Conservation (phyloP, 2,888 invertebrate genomes). For the Macrosiphum euphorbiae region DNA sequence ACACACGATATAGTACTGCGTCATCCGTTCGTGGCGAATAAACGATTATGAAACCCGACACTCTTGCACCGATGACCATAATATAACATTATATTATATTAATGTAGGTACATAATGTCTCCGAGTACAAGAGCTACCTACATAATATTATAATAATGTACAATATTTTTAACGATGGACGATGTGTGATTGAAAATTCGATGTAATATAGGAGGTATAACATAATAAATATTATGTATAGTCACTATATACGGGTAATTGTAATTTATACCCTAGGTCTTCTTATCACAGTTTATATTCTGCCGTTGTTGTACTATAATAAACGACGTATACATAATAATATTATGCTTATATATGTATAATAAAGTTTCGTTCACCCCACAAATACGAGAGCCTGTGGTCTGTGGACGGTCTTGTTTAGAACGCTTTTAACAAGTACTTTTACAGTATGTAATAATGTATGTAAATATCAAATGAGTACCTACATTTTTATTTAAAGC, state of each 20-base stretch:
- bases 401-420: neutral
- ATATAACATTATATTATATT: neutral
- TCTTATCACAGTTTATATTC: neutral
- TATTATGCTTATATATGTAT: neutral
- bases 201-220: neutral
- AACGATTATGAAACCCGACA: constrained; percentile 37
- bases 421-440: neutral
- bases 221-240: neutral
- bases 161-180: constrained; percentile 1
- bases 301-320: neutral
- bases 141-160: neutral
- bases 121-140: constrained; percentile 31
- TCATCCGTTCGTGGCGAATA: constrained; percentile 29
- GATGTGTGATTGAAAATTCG: neutral
- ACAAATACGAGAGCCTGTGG: neutral
- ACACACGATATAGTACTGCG: neutral
- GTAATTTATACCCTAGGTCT: neutral
- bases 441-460: neutral
- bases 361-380: neutral
- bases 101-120: constrained; percentile 5
- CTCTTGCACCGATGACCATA: constrained; percentile 16
- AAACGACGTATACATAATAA: neutral
- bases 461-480: neutral
- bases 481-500: neutral
- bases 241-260: neutral